A percentile compares a stretch with the other conserved stretches of the same genome.
phyloP scores from a whole-genome alignment of 2,888 invertebrate species.

The Ischnura elegans region DNA sequence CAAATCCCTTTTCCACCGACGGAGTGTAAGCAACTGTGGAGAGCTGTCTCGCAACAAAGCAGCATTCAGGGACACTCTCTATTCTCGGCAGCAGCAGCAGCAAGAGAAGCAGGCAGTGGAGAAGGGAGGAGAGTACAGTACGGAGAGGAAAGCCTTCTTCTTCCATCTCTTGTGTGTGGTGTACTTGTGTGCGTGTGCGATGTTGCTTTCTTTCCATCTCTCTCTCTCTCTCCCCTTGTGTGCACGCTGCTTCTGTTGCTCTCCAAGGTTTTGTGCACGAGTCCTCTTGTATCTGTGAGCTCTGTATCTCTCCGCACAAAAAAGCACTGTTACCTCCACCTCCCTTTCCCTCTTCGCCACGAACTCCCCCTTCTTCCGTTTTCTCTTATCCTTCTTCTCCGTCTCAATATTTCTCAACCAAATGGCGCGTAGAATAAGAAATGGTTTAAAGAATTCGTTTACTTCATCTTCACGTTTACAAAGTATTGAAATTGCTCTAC shows the following conservation, averaged over 20 bases:
- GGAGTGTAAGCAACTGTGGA: slow-evolving; percentile 66
- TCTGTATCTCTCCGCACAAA: background rate
- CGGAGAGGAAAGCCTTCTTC: slow-evolving; percentile 21
- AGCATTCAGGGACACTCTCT: slow-evolving; percentile 37
- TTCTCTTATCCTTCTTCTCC: background rate
- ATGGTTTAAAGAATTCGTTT: no score
- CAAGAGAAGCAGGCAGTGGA: no score
- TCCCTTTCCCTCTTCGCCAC: background rate
- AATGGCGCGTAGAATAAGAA: no score
- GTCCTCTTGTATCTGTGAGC: background rate
- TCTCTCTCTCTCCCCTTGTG: background rate
- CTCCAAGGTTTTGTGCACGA: background rate
- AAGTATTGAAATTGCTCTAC: no score
- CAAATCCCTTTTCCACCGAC: slow-evolving; percentile 66
- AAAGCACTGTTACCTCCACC: background rate
- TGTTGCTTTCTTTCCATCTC: slow-evolving; percentile 13
- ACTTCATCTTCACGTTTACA: no score
- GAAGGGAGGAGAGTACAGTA: background rate
- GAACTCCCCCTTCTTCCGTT: background rate
- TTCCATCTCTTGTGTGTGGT: slow-evolving; percentile 1
- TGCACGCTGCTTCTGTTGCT: slow-evolving; percentile 31
- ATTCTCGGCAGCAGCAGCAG: slow-evolving; percentile 26
- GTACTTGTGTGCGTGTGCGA: background rate
- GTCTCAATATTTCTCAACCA: background rate
- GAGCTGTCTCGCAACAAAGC: slow-evolving; percentile 63